Percentiles rank a stretch among this genome's conserved stretches.
Conservation (phyloP, 2,113 vertebrate species). For the Phylloscopus whistleri region DNA sequence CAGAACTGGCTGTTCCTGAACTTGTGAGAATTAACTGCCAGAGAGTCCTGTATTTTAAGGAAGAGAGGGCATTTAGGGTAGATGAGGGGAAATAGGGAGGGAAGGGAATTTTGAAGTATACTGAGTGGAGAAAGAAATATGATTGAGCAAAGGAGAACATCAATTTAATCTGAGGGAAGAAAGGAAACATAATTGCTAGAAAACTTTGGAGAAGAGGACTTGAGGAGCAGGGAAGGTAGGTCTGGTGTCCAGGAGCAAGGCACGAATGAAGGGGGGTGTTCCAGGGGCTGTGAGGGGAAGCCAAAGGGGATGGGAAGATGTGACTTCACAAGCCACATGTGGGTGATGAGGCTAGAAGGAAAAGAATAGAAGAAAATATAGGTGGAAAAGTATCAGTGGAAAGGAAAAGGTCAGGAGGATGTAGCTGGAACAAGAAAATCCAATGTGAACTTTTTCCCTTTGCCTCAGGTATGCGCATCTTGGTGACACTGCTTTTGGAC, state of each 20-base stretch:
- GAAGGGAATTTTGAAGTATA: background rate
- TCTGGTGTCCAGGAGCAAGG: background rate
- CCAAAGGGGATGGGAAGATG: background rate
- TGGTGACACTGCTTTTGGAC: conserved; percentile 87
- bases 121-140: background rate
- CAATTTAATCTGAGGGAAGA: background rate
- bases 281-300: background rate
- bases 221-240: background rate
- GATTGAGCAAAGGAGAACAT: background rate
- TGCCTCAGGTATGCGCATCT: conserved; percentile 85
- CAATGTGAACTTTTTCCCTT: background rate
- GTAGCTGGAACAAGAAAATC: background rate
- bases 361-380: background rate
- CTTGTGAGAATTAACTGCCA: conserved; percentile 47
- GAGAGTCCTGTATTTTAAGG: conserved; percentile 19
- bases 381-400: background rate
- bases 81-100: background rate
- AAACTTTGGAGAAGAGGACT: background rate
- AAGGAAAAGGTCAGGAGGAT: background rate
- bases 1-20: conserved; percentile 57
- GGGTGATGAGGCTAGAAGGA: background rate
- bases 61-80: conserved; percentile 28
- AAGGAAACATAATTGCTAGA: background rate
- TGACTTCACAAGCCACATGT: background rate
- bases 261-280: rapidly evolving